Conservation (phyloP, 2,888 invertebrate species). For the Panzeria rudis region DNA sequence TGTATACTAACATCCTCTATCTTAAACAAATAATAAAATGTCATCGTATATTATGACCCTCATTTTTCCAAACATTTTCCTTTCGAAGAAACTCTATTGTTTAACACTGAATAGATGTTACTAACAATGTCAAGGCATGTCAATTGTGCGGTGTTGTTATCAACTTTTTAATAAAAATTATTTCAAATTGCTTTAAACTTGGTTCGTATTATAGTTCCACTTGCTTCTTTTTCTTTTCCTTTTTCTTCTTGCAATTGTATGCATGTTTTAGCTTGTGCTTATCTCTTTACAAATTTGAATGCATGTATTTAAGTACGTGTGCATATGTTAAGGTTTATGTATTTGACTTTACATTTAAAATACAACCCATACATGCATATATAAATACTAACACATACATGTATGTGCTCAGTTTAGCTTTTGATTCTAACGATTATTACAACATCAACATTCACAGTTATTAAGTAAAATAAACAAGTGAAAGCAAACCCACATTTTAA, state of each 20-base stretch:
- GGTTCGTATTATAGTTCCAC: neutral
- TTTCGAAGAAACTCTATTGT: slow-evolving; percentile 3
- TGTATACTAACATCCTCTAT: neutral
- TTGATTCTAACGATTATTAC: slow-evolving; percentile 32
- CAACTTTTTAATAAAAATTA: slow-evolving; percentile 11
- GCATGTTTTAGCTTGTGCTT: slow-evolving; percentile 8
- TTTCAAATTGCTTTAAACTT: slow-evolving; percentile 33
- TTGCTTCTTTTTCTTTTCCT: neutral
- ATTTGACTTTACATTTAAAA: neutral
- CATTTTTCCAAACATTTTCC: neutral
- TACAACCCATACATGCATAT: neutral
- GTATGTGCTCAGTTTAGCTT: neutral
- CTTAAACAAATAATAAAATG: slow-evolving; percentile 27
- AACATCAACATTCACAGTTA: slow-evolving; percentile 37
- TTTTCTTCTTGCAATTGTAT: neutral
- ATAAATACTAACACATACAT: neutral
- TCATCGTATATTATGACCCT: slow-evolving; percentile 17
- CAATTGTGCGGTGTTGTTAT: slow-evolving; percentile 20
- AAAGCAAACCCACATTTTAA: neutral
- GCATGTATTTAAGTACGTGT: neutral
- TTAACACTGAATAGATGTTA: neutral
- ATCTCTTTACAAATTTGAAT: slow-evolving; percentile 11
- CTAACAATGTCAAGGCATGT: slow-evolving; percentile 35
- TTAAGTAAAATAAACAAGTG: slow-evolving; percentile 36
- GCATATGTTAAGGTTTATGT: neutral